Percentiles rank a stretch among this genome's conserved stretches.
These are phyloP conservation scores for Rambutsinella grinnellia DNA, from an alignment of 2,888 invertebrate genomes.

Conservation along the genomic window DNA sequence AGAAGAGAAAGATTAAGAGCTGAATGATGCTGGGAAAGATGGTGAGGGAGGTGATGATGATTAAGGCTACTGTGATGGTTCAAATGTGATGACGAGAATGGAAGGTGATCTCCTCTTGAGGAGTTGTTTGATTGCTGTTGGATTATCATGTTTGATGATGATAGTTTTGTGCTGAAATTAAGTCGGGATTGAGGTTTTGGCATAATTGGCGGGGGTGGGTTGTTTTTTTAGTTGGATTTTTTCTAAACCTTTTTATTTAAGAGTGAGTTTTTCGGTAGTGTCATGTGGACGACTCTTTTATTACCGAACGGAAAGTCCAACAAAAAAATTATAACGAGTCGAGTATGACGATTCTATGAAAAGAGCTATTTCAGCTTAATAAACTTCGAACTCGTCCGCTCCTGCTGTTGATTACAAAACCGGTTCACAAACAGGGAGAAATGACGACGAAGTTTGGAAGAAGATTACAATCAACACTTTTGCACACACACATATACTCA, in stretches of 20 bases:
- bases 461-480: background rate
- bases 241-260: background rate
- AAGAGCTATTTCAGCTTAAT: too few species aligned
- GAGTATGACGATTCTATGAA: too few species aligned
- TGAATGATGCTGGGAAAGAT: background rate
- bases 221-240: background rate
- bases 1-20: constrained; percentile 28
- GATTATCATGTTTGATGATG: constrained; percentile 3
- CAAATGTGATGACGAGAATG: background rate
- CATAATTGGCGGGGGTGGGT: background rate
- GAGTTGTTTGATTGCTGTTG: background rate
- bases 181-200: constrained; percentile 17
- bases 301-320: background rate
- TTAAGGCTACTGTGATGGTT: background rate
- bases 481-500: background rate
- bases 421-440: too few species aligned
- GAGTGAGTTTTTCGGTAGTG: background rate
- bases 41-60: constrained; percentile 8
- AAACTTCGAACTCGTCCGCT: background rate
- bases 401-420: background rate
- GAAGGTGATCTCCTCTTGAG: background rate
- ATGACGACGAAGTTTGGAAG: too few species aligned
- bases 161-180: background rate
- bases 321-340: background rate
- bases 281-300: background rate